These are phyloP conservation scores for Chaetophractus vellerosus DNA, from an alignment of 2,797 vertebrate genomes.

Conservation along the genomic window DNA sequence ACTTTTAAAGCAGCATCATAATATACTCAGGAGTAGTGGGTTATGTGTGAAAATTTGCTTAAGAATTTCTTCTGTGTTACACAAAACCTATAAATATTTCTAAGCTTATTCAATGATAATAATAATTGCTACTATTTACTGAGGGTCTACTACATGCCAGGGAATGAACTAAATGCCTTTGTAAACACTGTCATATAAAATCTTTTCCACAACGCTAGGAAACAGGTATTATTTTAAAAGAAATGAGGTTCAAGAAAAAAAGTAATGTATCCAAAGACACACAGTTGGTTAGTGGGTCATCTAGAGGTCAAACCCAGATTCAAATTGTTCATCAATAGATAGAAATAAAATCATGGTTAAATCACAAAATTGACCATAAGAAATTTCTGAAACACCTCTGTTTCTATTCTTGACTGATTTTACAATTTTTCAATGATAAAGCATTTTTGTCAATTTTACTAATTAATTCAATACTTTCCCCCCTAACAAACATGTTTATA, in stretches of 20 bases:
- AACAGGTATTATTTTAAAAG: constrained; percentile 31
- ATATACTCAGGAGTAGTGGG: neutral
- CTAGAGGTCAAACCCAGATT: constrained; percentile 41
- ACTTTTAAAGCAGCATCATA: neutral
- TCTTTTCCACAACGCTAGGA: neutral
- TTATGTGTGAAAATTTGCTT: neutral
- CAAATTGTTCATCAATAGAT: neutral
- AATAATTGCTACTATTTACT: neutral
- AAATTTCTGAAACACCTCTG: constrained; percentile 19
- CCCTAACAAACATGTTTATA: neutral
- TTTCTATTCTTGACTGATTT: constrained; percentile 33
- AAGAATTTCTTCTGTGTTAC: neutral
- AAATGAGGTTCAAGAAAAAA: constrained; percentile 48
- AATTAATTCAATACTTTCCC: constrained; percentile 22
- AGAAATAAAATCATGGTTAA: constrained; percentile 45
- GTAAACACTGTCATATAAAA: neutral
- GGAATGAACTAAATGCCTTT: neutral
- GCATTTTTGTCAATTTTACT: constrained; percentile 40
- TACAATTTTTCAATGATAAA: constrained; percentile 52
- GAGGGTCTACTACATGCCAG: neutral
- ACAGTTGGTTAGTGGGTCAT: neutral
- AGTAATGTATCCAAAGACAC: constrained; percentile 19
- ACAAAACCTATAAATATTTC: constrained; percentile 8
- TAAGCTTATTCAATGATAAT: neutral
- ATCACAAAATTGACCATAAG: constrained; percentile 25